Evolutionary conservation across 2,113 vertebrate species (phyloP), one percentile per base, ranked within the genome.

Genomic region (Pseudorasbora parva): DNA sequence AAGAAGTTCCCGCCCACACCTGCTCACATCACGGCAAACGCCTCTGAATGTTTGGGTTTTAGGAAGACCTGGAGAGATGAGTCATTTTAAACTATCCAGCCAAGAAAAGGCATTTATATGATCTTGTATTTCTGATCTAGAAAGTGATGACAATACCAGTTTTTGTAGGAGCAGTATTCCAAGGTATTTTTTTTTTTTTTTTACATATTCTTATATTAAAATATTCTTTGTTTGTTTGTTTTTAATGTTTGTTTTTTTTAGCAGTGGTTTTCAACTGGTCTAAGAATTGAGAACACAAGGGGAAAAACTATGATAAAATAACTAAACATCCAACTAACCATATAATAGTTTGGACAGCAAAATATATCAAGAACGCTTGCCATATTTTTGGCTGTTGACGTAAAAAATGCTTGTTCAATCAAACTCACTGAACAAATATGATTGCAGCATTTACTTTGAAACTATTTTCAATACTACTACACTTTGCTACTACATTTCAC

Each of bases 11-110:
- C 30, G 25, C 60, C 37, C 80, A 86, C 41, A 82, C 54, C 62
- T 66, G 62, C 33, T 57, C 62, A 27, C 84, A 82, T 82, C 79
- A 82, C 41, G 23, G 3, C 25, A 75, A 51, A 54, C 30, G 41
- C 17, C 49, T 23, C 1, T 54, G 23, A 60, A 33, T 51, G 71
- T 68, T 47, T 23, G 45, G 17, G 23, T 47, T 68, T 27, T 37
- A 49, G 66, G 37, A 43, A 41, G 17, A 74, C n/a, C 2, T 1
- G 19, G 27, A 82, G 15, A 41, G 56, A 43, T 6, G 21, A 4
- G 51, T 14, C 43, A 9, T 27, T 81, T 37, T 37, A 77, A 41
- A 74, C 8, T 15, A 66, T 30, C 17, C 17, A 1, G 14, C 15
- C 60, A 64, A 17, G 69, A 72, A 45, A 23, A 23, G n/a, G 15